Conservation (phyloP, 2,888 invertebrate species). For the Eudemis profundana region DNA sequence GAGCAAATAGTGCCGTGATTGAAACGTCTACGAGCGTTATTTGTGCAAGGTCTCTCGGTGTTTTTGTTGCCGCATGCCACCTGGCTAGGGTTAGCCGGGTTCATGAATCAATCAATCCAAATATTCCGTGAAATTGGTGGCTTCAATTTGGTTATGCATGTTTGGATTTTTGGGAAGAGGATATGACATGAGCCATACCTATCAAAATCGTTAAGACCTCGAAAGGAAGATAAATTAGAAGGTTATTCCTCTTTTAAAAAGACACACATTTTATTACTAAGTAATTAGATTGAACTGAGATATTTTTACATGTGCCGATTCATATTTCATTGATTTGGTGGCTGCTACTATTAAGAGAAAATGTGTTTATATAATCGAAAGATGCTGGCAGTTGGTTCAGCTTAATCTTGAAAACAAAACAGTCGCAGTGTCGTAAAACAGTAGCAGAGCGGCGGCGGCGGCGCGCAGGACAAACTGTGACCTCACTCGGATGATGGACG, state of each 20-base stretch:
- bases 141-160: background rate
- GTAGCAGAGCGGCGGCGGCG: conserved; percentile 58
- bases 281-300: too few relatives aligned
- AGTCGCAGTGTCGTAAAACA: conserved; percentile 73
- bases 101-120: conserved; percentile 27
- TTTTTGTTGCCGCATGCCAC: conserved; percentile 50
- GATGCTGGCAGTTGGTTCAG: conserved; percentile 74
- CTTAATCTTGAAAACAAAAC: conserved; percentile 79
- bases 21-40: conserved; percentile 72
- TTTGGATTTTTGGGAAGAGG: background rate
- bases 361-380: conserved; percentile 67
- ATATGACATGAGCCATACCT: too few relatives aligned
- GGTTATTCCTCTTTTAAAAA: too few relatives aligned
- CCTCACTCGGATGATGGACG: conserved; percentile 72
- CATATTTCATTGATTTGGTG: background rate
- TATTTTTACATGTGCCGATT: too few relatives aligned
- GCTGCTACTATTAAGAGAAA: conserved; percentile 50
- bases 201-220: too few relatives aligned
- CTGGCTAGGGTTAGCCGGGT: conserved; percentile 24
- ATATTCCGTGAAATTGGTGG: conserved; percentile 6
- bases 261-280: too few relatives aligned
- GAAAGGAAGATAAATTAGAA: too few relatives aligned
- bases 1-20: conserved; percentile 81
- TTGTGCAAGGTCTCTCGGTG: conserved; percentile 66
- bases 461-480: conserved; percentile 73